Evolutionary conservation across 2,113 vertebrate species (phyloP).

Genomic region (Tupaia tana): DNA sequence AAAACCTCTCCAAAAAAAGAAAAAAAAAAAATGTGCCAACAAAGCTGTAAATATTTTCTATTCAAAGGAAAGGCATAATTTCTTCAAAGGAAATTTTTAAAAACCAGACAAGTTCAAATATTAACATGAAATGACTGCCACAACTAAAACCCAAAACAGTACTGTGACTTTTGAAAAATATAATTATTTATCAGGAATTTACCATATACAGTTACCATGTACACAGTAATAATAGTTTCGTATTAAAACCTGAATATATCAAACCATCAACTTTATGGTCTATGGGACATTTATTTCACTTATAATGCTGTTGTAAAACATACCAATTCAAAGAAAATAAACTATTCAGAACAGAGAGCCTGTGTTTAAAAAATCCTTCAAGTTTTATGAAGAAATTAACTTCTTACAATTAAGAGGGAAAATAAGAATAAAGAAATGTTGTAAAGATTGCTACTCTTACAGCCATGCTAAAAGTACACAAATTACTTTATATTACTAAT

Average conservation of each 20-base stretch:
- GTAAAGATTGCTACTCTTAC: conserved; percentile 57
- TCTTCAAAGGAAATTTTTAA: conserved; percentile 31
- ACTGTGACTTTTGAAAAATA: neutral
- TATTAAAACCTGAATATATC: neutral
- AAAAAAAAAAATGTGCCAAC: neutral
- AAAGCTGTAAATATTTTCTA: neutral
- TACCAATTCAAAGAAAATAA: neutral
- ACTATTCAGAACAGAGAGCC: neutral
- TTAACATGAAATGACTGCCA: neutral
- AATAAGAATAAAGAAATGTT: conserved; percentile 35
- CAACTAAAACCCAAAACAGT: conserved; percentile 8
- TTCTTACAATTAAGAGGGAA: neutral
- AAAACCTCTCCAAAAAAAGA: too few species aligned
- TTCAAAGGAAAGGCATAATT: neutral
- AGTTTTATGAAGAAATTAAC: conserved; percentile 39
- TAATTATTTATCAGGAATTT: neutral
- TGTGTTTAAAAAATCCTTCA: neutral
- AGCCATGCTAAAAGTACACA: neutral
- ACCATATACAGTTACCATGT: neutral
- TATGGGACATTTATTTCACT: conserved; percentile 3
- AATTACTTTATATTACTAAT: conserved; percentile 58
- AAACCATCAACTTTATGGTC: neutral
- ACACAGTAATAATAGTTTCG: neutral
- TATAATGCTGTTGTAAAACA: neutral
- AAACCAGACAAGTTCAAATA: neutral